Evolutionary conservation across 2,888 invertebrate genomes (phyloP).

Genomic region (Eledona agricola): DNA sequence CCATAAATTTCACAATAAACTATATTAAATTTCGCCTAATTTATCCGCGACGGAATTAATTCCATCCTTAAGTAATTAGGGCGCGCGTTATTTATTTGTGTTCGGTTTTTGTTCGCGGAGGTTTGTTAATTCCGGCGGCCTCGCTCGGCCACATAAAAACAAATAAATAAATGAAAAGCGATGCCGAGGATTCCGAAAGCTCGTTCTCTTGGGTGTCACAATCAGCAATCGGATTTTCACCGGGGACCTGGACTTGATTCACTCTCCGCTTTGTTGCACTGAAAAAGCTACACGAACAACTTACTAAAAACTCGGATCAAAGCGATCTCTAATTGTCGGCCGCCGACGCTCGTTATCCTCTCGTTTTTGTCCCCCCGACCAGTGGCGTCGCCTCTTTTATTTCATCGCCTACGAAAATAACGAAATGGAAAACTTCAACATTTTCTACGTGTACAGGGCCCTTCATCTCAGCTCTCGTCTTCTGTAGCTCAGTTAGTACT

Average conservation of each 20-base stretch:
- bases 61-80: constrained; percentile 36
- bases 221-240: constrained; percentile 55
- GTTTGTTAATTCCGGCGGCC: constrained; percentile 44
- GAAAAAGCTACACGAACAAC: constrained; percentile 46
- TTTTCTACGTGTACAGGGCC: too few relatives aligned
- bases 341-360: constrained; percentile 12
- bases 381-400: constrained; percentile 4
- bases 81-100: constrained; percentile 30
- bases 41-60: constrained; percentile 34
- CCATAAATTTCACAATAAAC: constrained; percentile 35
- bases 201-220: constrained; percentile 55
- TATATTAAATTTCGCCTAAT: constrained; percentile 36
- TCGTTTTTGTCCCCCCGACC: constrained; percentile 10
- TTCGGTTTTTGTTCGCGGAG: constrained; percentile 25
- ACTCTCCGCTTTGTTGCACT: constrained; percentile 43
- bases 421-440: too few relatives aligned
- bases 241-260: constrained; percentile 47
- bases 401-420: too few relatives aligned
- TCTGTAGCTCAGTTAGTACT: too few relatives aligned
- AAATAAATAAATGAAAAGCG: constrained; percentile 49
- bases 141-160: constrained; percentile 29
- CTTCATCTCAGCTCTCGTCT: too few relatives aligned
- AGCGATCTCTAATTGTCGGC: constrained; percentile 44
- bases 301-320: constrained; percentile 44
- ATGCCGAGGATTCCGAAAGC: constrained; percentile 41